phyloP scores from a whole-genome alignment of 2,888 invertebrate genomes.

The Chrysotoxum bicinctum region DNA sequence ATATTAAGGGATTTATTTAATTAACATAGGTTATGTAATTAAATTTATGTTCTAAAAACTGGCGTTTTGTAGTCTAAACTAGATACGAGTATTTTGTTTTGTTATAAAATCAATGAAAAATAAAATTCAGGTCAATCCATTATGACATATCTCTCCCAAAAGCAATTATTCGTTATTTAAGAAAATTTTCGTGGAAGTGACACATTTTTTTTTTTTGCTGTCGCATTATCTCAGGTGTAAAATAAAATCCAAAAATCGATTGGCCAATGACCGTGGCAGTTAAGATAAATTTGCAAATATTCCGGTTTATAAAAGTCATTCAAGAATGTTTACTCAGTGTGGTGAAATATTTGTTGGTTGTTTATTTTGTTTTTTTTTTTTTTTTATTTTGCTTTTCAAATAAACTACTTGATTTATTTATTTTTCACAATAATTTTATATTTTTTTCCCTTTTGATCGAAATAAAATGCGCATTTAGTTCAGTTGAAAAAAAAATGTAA shows the following conservation, averaged over 20 bases:
- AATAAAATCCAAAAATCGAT: background rate
- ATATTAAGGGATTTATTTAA: background rate
- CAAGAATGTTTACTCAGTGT: background rate
- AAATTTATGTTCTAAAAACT: background rate
- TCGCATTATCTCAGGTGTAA: background rate
- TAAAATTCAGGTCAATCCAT: background rate
- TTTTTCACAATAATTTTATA: background rate
- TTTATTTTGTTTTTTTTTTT: background rate
- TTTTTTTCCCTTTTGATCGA: background rate
- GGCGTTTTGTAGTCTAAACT: background rate
- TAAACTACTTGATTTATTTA: background rate
- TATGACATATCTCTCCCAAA: background rate
- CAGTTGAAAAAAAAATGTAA: background rate
- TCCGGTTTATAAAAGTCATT: constrained; percentile 7
- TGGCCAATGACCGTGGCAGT: background rate
- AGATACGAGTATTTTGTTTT: background rate
- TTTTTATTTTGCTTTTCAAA: background rate
- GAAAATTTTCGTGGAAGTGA: constrained; percentile 5
- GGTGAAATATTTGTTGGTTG: background rate
- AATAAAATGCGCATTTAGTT: background rate
- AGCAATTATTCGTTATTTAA: background rate
- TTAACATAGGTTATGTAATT: background rate
- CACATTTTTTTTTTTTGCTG: background rate
- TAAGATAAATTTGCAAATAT: background rate
- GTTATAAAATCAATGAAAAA: background rate